Evolutionary conservation across 2,113 vertebrate species (phyloP), one percentile per base, ranked within the genome.

Genomic region (Megaceryle torquata): DNA sequence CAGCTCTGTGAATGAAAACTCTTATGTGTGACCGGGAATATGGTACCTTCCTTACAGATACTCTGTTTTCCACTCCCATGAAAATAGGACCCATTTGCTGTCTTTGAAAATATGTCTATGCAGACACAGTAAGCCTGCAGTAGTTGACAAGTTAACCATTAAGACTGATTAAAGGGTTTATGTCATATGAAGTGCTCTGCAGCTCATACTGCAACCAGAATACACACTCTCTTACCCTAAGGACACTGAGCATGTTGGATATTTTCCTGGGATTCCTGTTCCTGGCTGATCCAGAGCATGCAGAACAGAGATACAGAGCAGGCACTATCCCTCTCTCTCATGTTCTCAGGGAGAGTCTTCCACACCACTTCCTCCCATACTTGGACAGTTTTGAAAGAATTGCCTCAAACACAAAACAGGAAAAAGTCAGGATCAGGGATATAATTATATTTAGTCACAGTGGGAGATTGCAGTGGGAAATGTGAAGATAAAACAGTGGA

Each of bases 371-470:
- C 69, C 28, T 88, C 37, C 39, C 20, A 56, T 84, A 56, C 64
- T 90, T 0, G 0, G 59, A 19, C 46, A 84, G 60, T 63, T 90
- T 82, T 54, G 35, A 31, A 51, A 94, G 90, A 88, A 81, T 26
- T 51, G 60, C 60, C 76, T 91, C 39, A 75, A 90, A 92, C 14
- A 2, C 13, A 74, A 64, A 93, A 14, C 15, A 56, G 24, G 24
- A 61, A 80, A 53, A 89, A 70, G 17, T 67, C n/a, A 67, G 56
- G 56, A 74, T 93, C 56, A 78, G 20, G n/a, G 39, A 28, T 71
- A 81, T 67, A 83, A 96, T 84, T 94, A 93, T 60, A 75, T 29
- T 81, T 81, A 86, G 70, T 54, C 76, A 67, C 88, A 67, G 67
- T 39, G 35, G 51, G 80, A 86, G 33, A 43, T 75, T 1, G 0